Base-by-base conservation (phyloP, 1,140 invertebrate species). In the Popillia japonica region DNA sequence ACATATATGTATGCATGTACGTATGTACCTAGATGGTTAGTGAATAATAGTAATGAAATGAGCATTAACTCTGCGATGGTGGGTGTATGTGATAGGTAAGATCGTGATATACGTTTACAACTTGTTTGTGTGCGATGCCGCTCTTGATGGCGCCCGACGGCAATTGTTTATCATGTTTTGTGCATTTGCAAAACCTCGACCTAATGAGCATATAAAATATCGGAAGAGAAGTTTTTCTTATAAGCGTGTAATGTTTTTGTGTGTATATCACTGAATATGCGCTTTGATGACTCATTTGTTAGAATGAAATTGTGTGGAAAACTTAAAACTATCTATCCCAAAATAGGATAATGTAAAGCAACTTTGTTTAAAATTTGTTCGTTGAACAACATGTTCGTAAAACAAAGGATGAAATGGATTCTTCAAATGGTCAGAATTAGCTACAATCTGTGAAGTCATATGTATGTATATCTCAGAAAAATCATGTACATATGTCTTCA, bases 1-100 rank as follows among this genome's bases (percentile, higher is more conserved):
- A 34, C 27, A 34, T 34, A 34, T 4, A 34, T 34, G 4, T 34
- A 34, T 34, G 27, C 27, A 34, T 34, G n/a, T 48, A 48, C 44
- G n/a, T 48, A 17, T 10, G 2, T 48, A 48, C 44, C 1, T 48
- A 48, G 2, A 48, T 48, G 44, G 44, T 48, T 48, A 48, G 44
- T 48, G 44, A 48, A 48, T 48, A 48, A 48, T 48, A 48, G 44
- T 48, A 48, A 48, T 48, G 44, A 48, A 48, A 48, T 48, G 44
- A 48, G n/a, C 44, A 48, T 48, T 48, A 48, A 48, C 10, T 48
- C 2, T 48, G 8, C 2, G 44, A 48, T 3, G 10, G 44, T 48
- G 44, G 44, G 44, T 48, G 44, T 48, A 48, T 48, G 44, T 7
- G 44, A 48, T 48, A 48, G 44, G 44, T 48, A 48, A 48, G 44